These are phyloP conservation scores for Rhegmatorhina hoffmannsi DNA, from an alignment of 2,113 vertebrate species.

Conservation along the genomic window DNA sequence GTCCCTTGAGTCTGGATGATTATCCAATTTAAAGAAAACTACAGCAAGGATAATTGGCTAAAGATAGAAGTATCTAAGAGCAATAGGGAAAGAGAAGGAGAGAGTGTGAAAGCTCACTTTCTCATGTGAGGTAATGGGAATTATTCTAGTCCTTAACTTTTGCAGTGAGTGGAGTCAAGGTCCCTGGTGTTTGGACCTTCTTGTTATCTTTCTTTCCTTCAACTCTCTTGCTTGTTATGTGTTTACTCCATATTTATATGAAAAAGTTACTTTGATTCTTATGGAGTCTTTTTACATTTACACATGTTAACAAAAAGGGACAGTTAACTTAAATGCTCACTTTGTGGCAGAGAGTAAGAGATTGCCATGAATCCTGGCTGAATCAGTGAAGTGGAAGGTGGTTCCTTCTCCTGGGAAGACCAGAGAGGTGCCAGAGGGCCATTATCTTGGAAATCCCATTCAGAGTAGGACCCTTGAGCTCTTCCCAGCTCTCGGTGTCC, in stretches of 20 bases:
- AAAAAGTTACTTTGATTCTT: background rate
- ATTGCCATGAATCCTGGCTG: background rate
- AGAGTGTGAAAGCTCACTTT: background rate
- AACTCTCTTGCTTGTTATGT: background rate
- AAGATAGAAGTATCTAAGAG: constrained; percentile 24
- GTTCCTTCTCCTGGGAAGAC: background rate
- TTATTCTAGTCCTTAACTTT: background rate
- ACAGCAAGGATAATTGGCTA: constrained; percentile 13
- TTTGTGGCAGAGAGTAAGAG: background rate
- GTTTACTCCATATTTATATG: background rate
- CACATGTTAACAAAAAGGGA: background rate
- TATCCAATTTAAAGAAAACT: constrained; percentile 48
- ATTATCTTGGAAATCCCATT: background rate
- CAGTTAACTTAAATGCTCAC: background rate
- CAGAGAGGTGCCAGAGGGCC: background rate
- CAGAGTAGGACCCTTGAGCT: background rate
- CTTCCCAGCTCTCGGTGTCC: background rate
- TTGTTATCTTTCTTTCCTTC: background rate
- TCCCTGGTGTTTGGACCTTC: background rate
- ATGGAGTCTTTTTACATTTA: background rate
- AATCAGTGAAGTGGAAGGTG: background rate
- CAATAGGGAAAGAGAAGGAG: background rate
- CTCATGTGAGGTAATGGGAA: background rate
- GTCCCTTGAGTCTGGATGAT: background rate
- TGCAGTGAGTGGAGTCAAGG: background rate